Evolutionary conservation across 2,113 vertebrate genomes (phyloP), one percentile per base, ranked within the genome.

Genomic region (Chaetodon auriga): DNA sequence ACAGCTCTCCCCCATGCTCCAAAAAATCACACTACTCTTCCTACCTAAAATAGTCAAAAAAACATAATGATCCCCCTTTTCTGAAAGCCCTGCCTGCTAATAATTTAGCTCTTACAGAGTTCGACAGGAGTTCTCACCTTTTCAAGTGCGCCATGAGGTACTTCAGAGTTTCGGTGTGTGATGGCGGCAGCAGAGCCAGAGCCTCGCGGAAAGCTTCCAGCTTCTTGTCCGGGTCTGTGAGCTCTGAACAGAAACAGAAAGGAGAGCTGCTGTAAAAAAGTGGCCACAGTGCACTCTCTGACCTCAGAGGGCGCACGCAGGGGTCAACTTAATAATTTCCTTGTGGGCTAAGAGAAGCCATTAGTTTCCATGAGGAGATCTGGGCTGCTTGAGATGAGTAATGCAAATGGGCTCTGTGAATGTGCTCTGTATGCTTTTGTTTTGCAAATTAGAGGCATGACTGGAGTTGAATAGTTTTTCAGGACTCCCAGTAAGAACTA

Each of bases 71-170:
- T 30, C 7, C 48, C 55, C 19, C 10, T 68, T 35, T 68, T 53
- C n/a, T 21, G 10, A 19, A 69, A 61, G 4, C 36, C 3, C 3
- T 53, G 1, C 13, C 18, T 51, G n/a, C 8, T 10, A 6, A 45
- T 12, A 2, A 43, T 21, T 83, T 54, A 54, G 2, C 30, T 68
- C n/a, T 35, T 48, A 9, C 48, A 57, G n/a, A 23, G 18, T 21
- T 63, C 0, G 4, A 18, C 15, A 48, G 75, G 18, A 54, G 61
- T 21, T 4, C 90, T 93, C 90, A 98, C 99, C 97, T 98, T 95
- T 99, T 99, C 45, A 99, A 95, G 89, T 99, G 99, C 0, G 96
- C 97, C 98, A 99, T 99, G 91, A 99, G 98, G 94, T 97, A 98
- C 83, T 97, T 95, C 68, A 99, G 92, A 0, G 98, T 99, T 94